phyloP scores from a whole-genome alignment of 2,113 vertebrate species.

The Megaceryle maxima region DNA sequence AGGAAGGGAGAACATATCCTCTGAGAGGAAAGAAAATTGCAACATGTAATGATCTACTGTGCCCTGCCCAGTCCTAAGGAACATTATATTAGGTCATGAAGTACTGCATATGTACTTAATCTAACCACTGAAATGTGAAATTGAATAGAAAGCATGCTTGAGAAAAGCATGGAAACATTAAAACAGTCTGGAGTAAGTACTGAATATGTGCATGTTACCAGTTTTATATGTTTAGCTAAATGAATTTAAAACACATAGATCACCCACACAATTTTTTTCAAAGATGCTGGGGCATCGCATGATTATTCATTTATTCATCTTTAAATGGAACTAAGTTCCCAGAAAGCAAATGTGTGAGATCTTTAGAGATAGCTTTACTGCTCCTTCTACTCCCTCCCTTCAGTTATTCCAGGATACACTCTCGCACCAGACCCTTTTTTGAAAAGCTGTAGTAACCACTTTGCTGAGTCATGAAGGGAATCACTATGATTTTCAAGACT shows the following conservation, averaged over 20 bases:
- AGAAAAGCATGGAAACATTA: neutral
- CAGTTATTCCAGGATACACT: neutral
- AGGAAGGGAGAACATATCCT: neutral
- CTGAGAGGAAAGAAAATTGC: neutral
- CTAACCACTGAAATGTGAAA: neutral
- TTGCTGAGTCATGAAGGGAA: neutral
- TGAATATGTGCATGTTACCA: neutral
- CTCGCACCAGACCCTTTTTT: neutral
- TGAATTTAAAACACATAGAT: conserved; percentile 3
- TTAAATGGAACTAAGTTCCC: conserved; percentile 17
- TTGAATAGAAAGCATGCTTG: neutral
- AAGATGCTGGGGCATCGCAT: neutral
- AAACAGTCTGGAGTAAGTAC: neutral
- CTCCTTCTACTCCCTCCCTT: neutral
- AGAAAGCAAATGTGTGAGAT: conserved; percentile 15
- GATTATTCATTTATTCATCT: conserved; percentile 48
- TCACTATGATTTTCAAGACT: neutral
- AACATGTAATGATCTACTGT: neutral
- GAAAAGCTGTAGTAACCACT: neutral
- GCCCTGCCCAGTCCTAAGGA: neutral
- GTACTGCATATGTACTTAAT: neutral
- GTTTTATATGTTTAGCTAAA: neutral
- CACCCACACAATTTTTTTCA: conserved; percentile 30
- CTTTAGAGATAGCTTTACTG: neutral
- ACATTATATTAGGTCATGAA: neutral